These are phyloP conservation scores for Dipodomys stephensi DNA, from an alignment of 2,113 vertebrate species.

Conservation along the genomic window DNA sequence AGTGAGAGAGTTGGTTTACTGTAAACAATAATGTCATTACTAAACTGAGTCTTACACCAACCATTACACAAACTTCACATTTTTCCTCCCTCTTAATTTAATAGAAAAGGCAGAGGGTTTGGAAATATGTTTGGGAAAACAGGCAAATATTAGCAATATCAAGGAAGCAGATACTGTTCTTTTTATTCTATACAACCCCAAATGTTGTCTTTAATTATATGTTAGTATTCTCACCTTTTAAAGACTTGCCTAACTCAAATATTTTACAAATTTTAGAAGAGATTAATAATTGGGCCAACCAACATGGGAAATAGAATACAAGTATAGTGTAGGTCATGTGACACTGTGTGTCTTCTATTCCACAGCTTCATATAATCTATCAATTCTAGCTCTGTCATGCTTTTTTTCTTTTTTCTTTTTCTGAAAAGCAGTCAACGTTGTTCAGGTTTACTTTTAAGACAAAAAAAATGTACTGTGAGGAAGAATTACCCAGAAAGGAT, in stretches of 20 bases:
- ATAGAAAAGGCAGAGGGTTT: neutral
- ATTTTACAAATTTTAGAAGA: neutral
- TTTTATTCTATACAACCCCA: neutral
- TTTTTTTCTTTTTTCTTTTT: neutral
- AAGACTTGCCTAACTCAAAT: neutral
- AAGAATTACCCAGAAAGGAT: slow-evolving; percentile 51
- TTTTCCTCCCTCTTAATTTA: slow-evolving; percentile 1
- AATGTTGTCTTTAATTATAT: neutral
- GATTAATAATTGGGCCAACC: neutral
- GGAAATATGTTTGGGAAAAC: neutral
- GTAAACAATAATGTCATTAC: slow-evolving; percentile 41
- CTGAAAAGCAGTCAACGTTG: slow-evolving; percentile 27
- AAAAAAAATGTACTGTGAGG: neutral
- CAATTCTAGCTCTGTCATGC: neutral
- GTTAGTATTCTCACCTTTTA: neutral
- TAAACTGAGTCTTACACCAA: slow-evolving; percentile 56
- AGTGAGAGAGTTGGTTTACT: slow-evolving; percentile 21
- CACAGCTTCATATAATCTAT: slow-evolving; percentile 37
- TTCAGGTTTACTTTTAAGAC: slow-evolving; percentile 62
- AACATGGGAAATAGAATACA: neutral
- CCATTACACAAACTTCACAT: neutral
- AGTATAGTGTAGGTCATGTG: neutral
- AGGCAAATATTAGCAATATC: neutral
- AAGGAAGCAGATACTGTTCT: neutral
- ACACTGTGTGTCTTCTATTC: neutral